A percentile compares a stretch with the other conserved stretches of the same genome.
Conservation (phyloP, 2,797 vertebrate species). For the Percopsis omiscomaycus region DNA sequence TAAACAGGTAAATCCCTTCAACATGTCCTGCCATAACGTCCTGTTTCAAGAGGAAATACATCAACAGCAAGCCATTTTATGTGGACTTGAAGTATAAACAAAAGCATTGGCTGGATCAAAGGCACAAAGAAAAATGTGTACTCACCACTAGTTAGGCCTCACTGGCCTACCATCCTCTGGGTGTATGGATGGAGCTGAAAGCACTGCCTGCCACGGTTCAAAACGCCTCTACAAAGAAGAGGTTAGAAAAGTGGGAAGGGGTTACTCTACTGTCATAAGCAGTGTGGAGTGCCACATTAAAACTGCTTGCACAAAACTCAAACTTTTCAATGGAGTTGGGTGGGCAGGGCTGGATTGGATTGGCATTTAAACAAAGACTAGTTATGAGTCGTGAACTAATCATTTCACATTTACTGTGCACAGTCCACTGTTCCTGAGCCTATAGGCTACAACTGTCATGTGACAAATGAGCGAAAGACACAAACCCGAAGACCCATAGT, state of each 20-base stretch:
- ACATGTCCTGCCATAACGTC: too few relatives aligned
- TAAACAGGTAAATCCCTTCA: too few relatives aligned
- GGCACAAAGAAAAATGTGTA: slow-evolving; percentile 31
- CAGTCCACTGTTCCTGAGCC: neutral
- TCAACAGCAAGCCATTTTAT: too few relatives aligned
- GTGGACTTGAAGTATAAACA: neutral
- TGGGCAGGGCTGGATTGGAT: slow-evolving; percentile 49
- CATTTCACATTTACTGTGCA: neutral
- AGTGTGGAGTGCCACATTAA: slow-evolving; percentile 54
- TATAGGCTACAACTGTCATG: too few relatives aligned
- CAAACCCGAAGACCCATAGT: too few relatives aligned
- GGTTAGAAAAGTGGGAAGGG: slow-evolving; percentile 36
- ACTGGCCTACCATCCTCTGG: slow-evolving; percentile 75
- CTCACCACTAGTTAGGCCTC: slow-evolving; percentile 81
- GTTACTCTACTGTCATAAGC: slow-evolving; percentile 58
- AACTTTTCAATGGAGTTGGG: slow-evolving; percentile 67
- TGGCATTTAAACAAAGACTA: slow-evolving; percentile 38
- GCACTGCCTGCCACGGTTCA: slow-evolving; percentile 71
- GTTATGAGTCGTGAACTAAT: neutral
- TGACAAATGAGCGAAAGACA: too few relatives aligned
- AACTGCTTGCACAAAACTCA: slow-evolving; percentile 64
- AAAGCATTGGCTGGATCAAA: too few relatives aligned
- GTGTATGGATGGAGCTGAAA: slow-evolving; percentile 47
- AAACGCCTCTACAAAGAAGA: slow-evolving; percentile 58
- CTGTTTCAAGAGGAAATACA: too few relatives aligned